Evolutionary conservation across 2,113 vertebrate species (phyloP).

Genomic region (Phalacrocorax brasilianus): DNA sequence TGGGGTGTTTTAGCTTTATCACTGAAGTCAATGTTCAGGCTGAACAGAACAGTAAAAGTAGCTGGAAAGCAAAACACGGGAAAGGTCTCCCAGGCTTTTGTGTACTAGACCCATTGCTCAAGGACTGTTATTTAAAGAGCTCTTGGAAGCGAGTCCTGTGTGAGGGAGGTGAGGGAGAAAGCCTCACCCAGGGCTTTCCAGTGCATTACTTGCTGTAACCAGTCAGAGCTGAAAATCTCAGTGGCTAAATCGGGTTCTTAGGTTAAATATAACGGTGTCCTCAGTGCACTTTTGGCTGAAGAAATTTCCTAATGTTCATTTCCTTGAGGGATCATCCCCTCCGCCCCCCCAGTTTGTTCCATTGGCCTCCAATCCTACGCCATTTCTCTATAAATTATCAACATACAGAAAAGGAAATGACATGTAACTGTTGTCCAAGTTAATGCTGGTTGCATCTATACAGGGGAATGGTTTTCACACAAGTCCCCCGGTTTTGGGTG

Average conservation of each 20-base stretch:
- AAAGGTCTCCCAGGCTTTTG: neutral
- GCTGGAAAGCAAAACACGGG: conserved; percentile 51
- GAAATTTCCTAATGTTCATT: neutral
- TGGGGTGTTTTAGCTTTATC: conserved; percentile 61
- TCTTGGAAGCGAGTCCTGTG: neutral
- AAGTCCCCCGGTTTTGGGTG: neutral
- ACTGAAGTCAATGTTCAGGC: conserved; percentile 67
- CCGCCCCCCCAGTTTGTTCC: neutral
- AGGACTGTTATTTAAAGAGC: neutral
- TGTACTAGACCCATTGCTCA: neutral
- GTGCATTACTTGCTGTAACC: conserved; percentile 12
- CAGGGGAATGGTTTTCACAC: neutral
- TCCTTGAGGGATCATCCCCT: neutral
- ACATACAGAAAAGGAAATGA: neutral
- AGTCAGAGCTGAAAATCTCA: conserved; percentile 8
- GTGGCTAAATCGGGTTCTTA: neutral
- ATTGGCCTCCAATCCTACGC: neutral
- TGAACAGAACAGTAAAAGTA: conserved; percentile 59
- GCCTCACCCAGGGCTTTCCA: neutral
- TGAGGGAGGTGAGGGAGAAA: neutral
- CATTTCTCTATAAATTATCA: neutral
- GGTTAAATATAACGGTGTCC: neutral
- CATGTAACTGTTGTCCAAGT: neutral
- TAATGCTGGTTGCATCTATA: neutral
- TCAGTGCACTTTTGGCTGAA: neutral